Percentiles rank a stretch among this genome's conserved stretches.
phyloP scores from a whole-genome alignment of 92 coral and sea anemone genomes.

The Hydrozoanthus gracilis region DNA sequence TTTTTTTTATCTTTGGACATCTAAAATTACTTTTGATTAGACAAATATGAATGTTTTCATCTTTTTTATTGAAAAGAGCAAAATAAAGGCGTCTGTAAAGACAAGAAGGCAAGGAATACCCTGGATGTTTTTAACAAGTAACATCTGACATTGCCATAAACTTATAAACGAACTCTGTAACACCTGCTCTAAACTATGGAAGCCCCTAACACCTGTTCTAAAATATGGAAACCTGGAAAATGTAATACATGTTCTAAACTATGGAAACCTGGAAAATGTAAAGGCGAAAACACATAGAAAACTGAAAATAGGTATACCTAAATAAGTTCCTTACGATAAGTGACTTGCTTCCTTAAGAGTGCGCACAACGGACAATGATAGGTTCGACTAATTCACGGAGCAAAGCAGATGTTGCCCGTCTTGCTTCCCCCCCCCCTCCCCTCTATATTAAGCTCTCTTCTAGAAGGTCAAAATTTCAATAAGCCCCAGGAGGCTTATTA shows the following conservation, averaged over 20 bases:
- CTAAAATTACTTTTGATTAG: neutral
- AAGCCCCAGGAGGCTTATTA: too few relatives aligned
- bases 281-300: neutral
- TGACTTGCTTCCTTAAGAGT: neutral
- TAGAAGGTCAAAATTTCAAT: too few relatives aligned
- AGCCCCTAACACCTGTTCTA: neutral
- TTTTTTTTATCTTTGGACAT: neutral
- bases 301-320: neutral
- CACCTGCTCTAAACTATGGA: neutral
- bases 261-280: neutral
- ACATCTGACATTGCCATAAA: neutral
- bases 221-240: neutral
- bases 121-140: neutral
- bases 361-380: neutral
- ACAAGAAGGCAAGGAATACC: neutral
- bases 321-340: neutral
- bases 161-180: neutral
- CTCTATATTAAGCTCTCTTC: too few relatives aligned
- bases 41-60: neutral
- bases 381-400: neutral
- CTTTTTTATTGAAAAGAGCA: neutral
- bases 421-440: neutral
- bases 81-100: neutral
- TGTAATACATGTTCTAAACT: neutral
- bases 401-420: neutral